Percentiles rank a stretch among this genome's conserved stretches.
These are phyloP conservation scores for Chrysina gloriosa DNA, from an alignment of 2,888 invertebrate genomes.

Conservation along the genomic window DNA sequence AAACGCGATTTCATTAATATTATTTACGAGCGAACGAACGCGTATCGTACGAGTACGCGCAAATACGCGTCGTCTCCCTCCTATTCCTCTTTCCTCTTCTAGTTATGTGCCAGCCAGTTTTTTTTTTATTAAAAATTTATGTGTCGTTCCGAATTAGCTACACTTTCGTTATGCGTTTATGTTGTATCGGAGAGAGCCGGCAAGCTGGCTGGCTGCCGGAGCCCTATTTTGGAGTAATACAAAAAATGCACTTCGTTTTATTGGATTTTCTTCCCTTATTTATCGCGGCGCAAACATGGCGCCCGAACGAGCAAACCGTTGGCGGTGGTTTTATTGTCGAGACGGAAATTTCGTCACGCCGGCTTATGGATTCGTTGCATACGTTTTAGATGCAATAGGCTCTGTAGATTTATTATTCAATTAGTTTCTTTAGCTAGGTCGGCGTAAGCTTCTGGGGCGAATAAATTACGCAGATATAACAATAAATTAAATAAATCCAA, in stretches of 20 bases:
- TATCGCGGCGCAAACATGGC: slow-evolving; percentile 21
- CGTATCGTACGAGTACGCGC: not conserved
- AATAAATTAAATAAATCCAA: too few relatives aligned
- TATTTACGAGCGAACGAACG: slow-evolving; percentile 47
- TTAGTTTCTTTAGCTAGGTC: not conserved
- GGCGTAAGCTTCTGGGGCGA: not conserved
- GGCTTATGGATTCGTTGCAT: not conserved
- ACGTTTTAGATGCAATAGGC: not conserved
- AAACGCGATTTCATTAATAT: slow-evolving; percentile 51
- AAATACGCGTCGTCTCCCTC: slow-evolving; percentile 20
- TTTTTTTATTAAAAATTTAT: slow-evolving; percentile 49
- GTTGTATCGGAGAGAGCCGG: not conserved
- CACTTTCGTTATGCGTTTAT: slow-evolving; percentile 16
- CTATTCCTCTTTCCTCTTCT: slow-evolving; percentile 33
- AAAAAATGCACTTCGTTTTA: slow-evolving; percentile 37
- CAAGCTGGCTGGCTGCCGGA: not conserved
- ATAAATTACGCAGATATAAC: not conserved
- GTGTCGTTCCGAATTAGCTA: slow-evolving; percentile 17
- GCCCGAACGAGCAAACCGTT: slow-evolving; percentile 2
- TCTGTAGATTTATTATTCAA: slow-evolving; percentile 1
- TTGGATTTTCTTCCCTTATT: slow-evolving; percentile 39
- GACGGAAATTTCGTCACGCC: slow-evolving; percentile 6
- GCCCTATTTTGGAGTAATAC: not conserved
- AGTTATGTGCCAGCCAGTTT: slow-evolving; percentile 44
- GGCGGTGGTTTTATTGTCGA: not conserved